Conservation (phyloP, 2,113 vertebrate species). For the Lucifuga dentata region DNA sequence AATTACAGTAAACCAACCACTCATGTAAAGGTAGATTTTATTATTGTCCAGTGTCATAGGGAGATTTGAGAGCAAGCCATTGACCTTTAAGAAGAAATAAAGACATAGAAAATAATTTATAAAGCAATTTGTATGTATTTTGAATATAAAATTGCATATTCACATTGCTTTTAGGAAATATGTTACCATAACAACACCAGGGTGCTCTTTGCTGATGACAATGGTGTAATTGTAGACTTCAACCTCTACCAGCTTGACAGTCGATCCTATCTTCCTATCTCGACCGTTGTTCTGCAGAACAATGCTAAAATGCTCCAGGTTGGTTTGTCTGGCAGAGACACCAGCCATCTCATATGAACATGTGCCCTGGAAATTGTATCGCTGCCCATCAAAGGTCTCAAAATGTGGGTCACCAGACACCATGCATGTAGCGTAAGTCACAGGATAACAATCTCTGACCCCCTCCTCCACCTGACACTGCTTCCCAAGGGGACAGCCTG, state of each 20-base stretch:
- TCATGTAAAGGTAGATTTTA: slow-evolving; percentile 44
- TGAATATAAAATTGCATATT: not conserved
- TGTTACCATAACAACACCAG: slow-evolving; percentile 51
- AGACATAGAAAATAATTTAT: not conserved
- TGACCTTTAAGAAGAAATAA: slow-evolving; percentile 45
- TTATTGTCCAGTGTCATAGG: slow-evolving; percentile 33
- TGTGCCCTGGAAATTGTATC: slow-evolving; percentile 82
- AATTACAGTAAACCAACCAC: slow-evolving; percentile 70
- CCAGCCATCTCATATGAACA: slow-evolving; percentile 80
- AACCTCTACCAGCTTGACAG: slow-evolving; percentile 73
- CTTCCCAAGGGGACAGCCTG: slow-evolving; percentile 49
- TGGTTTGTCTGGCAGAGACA: slow-evolving; percentile 45
- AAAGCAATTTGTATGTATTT: not conserved
- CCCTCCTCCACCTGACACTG: slow-evolving; percentile 64
- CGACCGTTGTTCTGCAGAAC: slow-evolving; percentile 74
- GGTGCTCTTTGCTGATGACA: slow-evolving; percentile 47
- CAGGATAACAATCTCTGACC: slow-evolving; percentile 54
- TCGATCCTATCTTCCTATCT: slow-evolving; percentile 39
- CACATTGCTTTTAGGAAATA: not conserved
- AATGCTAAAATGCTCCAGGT: slow-evolving; percentile 79
- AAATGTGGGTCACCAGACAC: slow-evolving; percentile 81
- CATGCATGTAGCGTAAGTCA: slow-evolving; percentile 61
- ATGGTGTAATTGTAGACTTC: slow-evolving; percentile 72
- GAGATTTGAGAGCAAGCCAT: slow-evolving; percentile 54
- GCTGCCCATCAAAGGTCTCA: slow-evolving; percentile 74